phyloP scores from a whole-genome alignment of 2,888 invertebrate genomes.

The Autographa pulchrina region DNA sequence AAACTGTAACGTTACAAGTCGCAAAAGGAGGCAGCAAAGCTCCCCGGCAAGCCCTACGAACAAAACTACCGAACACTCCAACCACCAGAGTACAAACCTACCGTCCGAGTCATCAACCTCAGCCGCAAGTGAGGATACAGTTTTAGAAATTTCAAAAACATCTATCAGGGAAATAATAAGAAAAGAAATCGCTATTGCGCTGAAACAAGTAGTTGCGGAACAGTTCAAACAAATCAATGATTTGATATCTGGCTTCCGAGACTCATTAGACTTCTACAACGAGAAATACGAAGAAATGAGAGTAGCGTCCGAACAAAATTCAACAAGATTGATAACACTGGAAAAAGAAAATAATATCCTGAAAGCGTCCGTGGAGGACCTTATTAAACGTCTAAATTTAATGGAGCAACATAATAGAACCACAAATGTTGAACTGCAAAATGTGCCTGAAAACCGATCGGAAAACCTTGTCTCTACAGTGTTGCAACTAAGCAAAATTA shows the following conservation, averaged over 20 bases:
- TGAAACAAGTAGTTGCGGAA: not conserved
- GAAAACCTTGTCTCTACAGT: constrained; percentile 1
- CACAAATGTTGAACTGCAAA: not conserved
- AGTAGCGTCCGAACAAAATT: not conserved
- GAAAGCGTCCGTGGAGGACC: not conserved
- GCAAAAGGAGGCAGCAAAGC: too few relatives aligned
- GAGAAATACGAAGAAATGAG: constrained; percentile 8
- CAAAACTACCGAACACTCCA: too few relatives aligned
- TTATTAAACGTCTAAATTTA: not conserved
- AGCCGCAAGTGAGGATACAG: too few relatives aligned
- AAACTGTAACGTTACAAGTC: too few relatives aligned
- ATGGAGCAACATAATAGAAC: constrained; percentile 5
- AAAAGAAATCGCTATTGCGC: not conserved
- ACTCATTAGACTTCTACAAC: constrained; percentile 3
- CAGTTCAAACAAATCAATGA: not conserved
- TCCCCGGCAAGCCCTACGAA: too few relatives aligned
- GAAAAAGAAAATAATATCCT: not conserved
- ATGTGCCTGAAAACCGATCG: constrained; percentile 2
- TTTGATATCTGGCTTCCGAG: not conserved
- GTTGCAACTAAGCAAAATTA: not conserved
- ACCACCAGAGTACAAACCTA: too few relatives aligned
- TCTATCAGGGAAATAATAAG: not conserved
- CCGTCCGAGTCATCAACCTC: too few relatives aligned
- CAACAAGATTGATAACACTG: not conserved
- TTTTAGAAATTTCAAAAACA: not conserved